Evolutionary conservation across 2,888 invertebrate genomes (phyloP).

Genomic region (Trichogramma evanescens): DNA sequence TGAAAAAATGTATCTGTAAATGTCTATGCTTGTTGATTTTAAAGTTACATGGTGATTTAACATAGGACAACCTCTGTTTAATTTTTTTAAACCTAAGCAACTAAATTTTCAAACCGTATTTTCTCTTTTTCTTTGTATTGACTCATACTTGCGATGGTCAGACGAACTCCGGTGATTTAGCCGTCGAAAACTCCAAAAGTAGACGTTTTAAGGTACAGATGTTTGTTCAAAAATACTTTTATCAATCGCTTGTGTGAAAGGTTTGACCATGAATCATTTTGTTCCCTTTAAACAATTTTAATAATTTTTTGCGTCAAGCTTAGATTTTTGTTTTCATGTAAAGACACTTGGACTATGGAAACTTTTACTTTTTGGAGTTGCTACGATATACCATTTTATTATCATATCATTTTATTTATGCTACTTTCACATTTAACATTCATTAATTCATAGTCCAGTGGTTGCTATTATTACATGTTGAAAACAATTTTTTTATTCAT

Average conservation of each 20-base stretch:
- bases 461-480: slow-evolving; percentile 1
- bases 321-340: slow-evolving; percentile 14
- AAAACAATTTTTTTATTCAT: too few relatives aligned
- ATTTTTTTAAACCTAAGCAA: slow-evolving; percentile 9
- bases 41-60: not conserved
- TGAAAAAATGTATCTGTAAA: too few relatives aligned
- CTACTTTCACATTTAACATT: not conserved
- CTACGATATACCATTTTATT: not conserved
- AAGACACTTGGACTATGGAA: slow-evolving; percentile 21
- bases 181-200: slow-evolving; percentile 22
- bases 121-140: slow-evolving; percentile 20
- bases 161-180: slow-evolving; percentile 18
- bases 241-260: slow-evolving; percentile 15
- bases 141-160: slow-evolving; percentile 21
- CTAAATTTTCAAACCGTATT: slow-evolving; percentile 18
- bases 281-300: slow-evolving; percentile 3
- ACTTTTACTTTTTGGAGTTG: slow-evolving; percentile 23
- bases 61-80: slow-evolving; percentile 1
- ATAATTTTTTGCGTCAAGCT: not conserved
- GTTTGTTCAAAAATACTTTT: slow-evolving; percentile 18
- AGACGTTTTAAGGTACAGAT: slow-evolving; percentile 23
- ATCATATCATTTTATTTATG: not conserved
- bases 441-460: slow-evolving; percentile 19
- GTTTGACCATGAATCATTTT: slow-evolving; percentile 9
- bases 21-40: too few relatives aligned